A percentile compares a stretch with the other conserved stretches of the same genome.
phyloP scores from a whole-genome alignment of 2,113 vertebrate species.

The Gnathonemus echidnorhynchus region DNA sequence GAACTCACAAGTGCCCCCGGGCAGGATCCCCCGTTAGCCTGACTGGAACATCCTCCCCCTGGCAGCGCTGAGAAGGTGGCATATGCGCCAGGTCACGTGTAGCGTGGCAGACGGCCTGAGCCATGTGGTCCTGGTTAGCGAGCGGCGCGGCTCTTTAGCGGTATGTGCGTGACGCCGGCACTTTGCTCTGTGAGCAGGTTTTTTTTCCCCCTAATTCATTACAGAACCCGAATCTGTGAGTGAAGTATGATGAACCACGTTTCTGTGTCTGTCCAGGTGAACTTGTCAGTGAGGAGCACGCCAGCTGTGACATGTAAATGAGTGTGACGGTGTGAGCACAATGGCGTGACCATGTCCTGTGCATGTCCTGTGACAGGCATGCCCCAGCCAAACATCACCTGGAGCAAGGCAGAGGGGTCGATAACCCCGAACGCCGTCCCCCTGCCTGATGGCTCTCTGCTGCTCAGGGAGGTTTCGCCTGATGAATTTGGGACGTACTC shows the following conservation, averaged over 20 bases:
- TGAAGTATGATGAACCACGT: background rate
- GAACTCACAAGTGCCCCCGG: background rate
- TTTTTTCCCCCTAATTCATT: background rate
- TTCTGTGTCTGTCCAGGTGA: background rate
- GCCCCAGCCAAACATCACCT: slow-evolving; percentile 66
- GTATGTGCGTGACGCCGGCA: slow-evolving; percentile 12
- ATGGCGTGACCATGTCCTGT: background rate
- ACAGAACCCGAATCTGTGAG: background rate
- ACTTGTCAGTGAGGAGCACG: background rate
- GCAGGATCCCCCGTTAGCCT: background rate
- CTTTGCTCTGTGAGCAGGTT: slow-evolving; percentile 19
- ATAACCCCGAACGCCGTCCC: slow-evolving; percentile 38
- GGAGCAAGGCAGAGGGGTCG: slow-evolving; percentile 58
- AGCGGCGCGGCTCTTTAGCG: slow-evolving; percentile 7
- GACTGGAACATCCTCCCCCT: background rate
- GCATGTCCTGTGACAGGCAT: slow-evolving; percentile 56
- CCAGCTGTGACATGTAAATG: background rate
- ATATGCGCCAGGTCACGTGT: background rate
- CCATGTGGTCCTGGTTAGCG: slow-evolving; percentile 34
- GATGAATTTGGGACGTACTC: slow-evolving; percentile 64
- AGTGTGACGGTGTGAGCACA: background rate
- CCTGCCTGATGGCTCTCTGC: slow-evolving; percentile 65
- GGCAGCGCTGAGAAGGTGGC: background rate
- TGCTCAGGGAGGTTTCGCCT: slow-evolving; percentile 64
- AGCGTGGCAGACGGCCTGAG: background rate